Evolutionary conservation across 2,888 invertebrate genomes (phyloP).

Genomic region (Sesia bembeciformis): DNA sequence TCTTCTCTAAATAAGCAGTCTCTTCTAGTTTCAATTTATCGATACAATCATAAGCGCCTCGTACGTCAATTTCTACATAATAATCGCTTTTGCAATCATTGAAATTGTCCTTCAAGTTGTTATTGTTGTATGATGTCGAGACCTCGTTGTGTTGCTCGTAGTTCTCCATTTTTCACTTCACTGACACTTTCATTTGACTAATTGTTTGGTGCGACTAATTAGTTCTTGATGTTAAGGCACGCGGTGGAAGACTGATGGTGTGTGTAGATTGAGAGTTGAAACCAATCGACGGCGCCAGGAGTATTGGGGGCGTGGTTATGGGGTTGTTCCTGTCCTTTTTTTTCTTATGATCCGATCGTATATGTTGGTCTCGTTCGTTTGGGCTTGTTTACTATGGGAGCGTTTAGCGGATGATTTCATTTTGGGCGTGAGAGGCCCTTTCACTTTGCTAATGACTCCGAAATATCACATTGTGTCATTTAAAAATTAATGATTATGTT

Average conservation of each 20-base stretch:
- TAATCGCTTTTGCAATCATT: constrained; percentile 45
- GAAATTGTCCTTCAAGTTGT: constrained; percentile 41
- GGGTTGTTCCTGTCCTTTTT: constrained; percentile 22
- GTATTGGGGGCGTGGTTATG: constrained; percentile 47
- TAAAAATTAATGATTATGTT: no score
- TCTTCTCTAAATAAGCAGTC: constrained; percentile 22
- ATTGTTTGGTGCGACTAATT: constrained; percentile 36
- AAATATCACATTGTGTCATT: no score
- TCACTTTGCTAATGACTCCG: no score
- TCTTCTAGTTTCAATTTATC: constrained; percentile 26
- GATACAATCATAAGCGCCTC: constrained; percentile 10
- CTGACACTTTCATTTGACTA: constrained; percentile 32
- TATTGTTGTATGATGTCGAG: constrained; percentile 47
- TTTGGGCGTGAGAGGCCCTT: constrained; percentile 3
- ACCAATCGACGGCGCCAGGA: constrained; percentile 50
- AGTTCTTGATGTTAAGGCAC: constrained; percentile 32
- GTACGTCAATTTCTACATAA: constrained; percentile 22
- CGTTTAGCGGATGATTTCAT: constrained; percentile 66
- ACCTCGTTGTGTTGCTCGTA: constrained; percentile 60
- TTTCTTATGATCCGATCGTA: constrained; percentile 9
- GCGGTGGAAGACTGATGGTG: constrained; percentile 61
- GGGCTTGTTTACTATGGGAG: constrained; percentile 48
- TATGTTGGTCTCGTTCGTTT: constrained; percentile 20
- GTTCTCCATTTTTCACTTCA: constrained; percentile 41
- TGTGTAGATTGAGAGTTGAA: constrained; percentile 39